phyloP scores from a whole-genome alignment of 2,113 vertebrate species.

The Saiga tatarica region DNA sequence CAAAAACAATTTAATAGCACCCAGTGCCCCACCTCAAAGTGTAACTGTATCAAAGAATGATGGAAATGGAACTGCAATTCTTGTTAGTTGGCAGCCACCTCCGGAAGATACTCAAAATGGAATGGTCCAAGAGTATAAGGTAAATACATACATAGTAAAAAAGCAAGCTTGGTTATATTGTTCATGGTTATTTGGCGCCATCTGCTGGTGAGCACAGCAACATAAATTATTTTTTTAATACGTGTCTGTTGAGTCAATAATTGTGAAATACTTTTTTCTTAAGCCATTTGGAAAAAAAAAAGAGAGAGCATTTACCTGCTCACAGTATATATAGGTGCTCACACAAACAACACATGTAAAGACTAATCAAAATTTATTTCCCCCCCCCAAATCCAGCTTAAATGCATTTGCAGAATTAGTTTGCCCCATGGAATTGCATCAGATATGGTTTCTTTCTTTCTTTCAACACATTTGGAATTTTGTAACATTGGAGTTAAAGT shows the following conservation, averaged over 20 bases:
- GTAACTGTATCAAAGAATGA: conserved; percentile 95
- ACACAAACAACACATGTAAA: conserved; percentile 17
- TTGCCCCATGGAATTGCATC: not conserved
- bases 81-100: conserved; percentile 96
- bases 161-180: not conserved
- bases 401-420: not conserved
- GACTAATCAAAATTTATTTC: not conserved
- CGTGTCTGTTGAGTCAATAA: not conserved
- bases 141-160: conserved; percentile 61
- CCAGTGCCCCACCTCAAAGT: conserved; percentile 94
- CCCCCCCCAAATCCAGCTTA: not conserved
- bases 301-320: not conserved
- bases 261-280: conserved; percentile 18
- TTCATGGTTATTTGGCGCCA: conserved; percentile 88
- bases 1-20: conserved; percentile 84
- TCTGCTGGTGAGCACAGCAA: conserved; percentile 83
- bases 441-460: not conserved
- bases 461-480: not conserved
- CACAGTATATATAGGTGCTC: not conserved
- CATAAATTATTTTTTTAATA: not conserved
- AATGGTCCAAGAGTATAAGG: conserved; percentile 98
- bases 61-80: conserved; percentile 93
- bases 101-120: conserved; percentile 95
- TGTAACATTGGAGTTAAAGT: not conserved
- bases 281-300: conserved; percentile 52